These are phyloP conservation scores for Drosophila kuntzei DNA, from an alignment of 2,888 invertebrate genomes.

Conservation along the genomic window DNA sequence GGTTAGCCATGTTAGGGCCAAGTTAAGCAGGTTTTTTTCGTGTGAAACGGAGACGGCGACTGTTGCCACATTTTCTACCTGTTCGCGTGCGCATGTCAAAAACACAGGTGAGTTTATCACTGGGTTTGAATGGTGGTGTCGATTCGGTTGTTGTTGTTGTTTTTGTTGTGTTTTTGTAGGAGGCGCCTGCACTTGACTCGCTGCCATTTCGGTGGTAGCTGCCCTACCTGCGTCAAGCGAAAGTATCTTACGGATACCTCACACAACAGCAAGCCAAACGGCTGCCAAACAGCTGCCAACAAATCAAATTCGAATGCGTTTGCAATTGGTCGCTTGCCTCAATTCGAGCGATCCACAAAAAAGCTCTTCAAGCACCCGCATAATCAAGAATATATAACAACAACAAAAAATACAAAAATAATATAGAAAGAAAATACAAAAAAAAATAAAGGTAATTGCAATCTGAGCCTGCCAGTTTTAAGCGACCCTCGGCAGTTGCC, in stretches of 20 bases:
- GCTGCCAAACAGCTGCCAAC: slow-evolving; percentile 62
- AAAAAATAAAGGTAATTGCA: slow-evolving; percentile 32
- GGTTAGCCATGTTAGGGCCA: slow-evolving; percentile 19
- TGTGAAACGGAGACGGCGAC: slow-evolving; percentile 50
- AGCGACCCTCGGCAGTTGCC: slow-evolving; percentile 22
- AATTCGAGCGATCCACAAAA: slow-evolving; percentile 19
- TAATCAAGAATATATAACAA: slow-evolving; percentile 1
- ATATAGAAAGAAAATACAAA: neutral
- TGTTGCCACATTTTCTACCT: slow-evolving; percentile 32
- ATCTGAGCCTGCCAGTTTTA: slow-evolving; percentile 16
- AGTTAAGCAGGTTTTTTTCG: slow-evolving; percentile 12
- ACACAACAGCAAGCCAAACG: slow-evolving; percentile 24
- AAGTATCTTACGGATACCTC: slow-evolving; percentile 34
- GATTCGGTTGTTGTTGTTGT: neutral
- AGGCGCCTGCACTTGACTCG: slow-evolving; percentile 62
- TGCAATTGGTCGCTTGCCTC: slow-evolving; percentile 60
- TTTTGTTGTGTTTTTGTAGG: slow-evolving; percentile 44
- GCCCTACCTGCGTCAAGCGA: slow-evolving; percentile 26
- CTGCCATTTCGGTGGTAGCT: slow-evolving; percentile 53
- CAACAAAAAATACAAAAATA: neutral
- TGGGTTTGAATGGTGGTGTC: slow-evolving; percentile 32
- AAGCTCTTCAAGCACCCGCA: slow-evolving; percentile 32
- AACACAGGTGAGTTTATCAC: slow-evolving; percentile 44
- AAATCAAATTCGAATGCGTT: slow-evolving; percentile 74
- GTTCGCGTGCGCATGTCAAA: slow-evolving; percentile 51